These are phyloP conservation scores for Ptychodera flava DNA, from an alignment of 35 echinoderm and acorn worm genomes.

Conservation along the genomic window DNA sequence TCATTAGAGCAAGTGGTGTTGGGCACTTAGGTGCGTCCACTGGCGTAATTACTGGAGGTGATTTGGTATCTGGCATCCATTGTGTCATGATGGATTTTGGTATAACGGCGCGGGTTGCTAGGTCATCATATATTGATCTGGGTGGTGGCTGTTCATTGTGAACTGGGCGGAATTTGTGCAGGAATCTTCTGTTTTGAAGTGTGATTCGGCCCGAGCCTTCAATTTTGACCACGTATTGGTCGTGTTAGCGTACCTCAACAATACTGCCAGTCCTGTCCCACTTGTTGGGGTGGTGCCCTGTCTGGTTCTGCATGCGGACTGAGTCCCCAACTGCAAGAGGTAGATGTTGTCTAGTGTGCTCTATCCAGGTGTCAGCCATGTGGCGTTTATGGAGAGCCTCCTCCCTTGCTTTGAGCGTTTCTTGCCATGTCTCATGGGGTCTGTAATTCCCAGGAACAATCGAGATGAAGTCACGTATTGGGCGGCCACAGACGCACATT, in stretches of 20 bases:
- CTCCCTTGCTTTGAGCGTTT: too few relatives aligned
- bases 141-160: too few relatives aligned
- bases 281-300: conserved; percentile 19
- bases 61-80: background rate
- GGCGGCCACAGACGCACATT: conserved; percentile 4
- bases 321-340: conserved; percentile 23
- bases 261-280: too few relatives aligned
- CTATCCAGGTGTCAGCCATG: conserved; percentile 6
- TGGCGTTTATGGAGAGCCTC: conserved; percentile 25
- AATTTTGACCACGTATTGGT: too few relatives aligned
- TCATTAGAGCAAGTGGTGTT: too few relatives aligned
- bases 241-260: too few relatives aligned
- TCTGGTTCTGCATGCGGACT: conserved; percentile 47
- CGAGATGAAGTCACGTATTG: conserved; percentile 38
- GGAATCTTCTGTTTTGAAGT: background rate
- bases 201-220: background rate
- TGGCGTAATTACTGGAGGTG: too few relatives aligned
- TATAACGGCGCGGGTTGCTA: too few relatives aligned
- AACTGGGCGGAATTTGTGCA: too few relatives aligned
- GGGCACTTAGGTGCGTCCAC: too few relatives aligned
- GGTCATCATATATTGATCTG: too few relatives aligned
- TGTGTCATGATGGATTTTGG: background rate
- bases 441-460: conserved; percentile 23
- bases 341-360: background rate
- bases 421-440: too few relatives aligned